Percentiles rank a stretch among this genome's conserved stretches.
phyloP scores from a whole-genome alignment of 2,797 vertebrate species.

The Alcedo atthis region DNA sequence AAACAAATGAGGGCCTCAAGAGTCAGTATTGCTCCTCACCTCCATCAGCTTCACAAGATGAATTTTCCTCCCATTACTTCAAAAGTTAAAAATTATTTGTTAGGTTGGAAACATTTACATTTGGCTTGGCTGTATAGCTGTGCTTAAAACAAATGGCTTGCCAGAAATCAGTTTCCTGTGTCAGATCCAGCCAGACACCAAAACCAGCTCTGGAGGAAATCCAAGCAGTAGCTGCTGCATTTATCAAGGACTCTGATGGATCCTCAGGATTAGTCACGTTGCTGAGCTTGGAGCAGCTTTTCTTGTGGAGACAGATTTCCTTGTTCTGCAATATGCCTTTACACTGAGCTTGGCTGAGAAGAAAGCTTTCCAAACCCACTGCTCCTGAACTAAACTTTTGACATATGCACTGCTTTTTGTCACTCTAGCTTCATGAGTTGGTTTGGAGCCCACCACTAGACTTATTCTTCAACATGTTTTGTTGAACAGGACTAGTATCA shows the following conservation, averaged over 20 bases:
- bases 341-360: background rate
- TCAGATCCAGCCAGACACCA: conserved; percentile 9
- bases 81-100: conserved; percentile 39
- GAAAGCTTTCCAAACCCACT: background rate
- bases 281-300: background rate
- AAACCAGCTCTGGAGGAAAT: conserved; percentile 26
- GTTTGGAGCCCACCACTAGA: background rate
- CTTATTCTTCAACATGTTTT: background rate
- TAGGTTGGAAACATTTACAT: conserved; percentile 58
- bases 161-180: conserved; percentile 51
- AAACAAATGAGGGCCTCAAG: conserved; percentile 3
- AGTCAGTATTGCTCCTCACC: conserved; percentile 28
- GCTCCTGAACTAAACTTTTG: background rate
- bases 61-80: conserved; percentile 43
- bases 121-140: background rate
- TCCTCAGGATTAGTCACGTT: background rate
- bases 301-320: background rate
- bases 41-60: background rate
- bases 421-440: background rate
- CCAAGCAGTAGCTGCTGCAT: background rate
- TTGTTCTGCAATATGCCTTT: background rate
- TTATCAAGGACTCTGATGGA: background rate
- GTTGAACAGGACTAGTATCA: background rate
- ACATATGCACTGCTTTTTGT: background rate
- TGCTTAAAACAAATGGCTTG: conserved; percentile 32